phyloP scores from a whole-genome alignment of 1,140 invertebrate species.

The Aporrectodea caliginosa region DNA sequence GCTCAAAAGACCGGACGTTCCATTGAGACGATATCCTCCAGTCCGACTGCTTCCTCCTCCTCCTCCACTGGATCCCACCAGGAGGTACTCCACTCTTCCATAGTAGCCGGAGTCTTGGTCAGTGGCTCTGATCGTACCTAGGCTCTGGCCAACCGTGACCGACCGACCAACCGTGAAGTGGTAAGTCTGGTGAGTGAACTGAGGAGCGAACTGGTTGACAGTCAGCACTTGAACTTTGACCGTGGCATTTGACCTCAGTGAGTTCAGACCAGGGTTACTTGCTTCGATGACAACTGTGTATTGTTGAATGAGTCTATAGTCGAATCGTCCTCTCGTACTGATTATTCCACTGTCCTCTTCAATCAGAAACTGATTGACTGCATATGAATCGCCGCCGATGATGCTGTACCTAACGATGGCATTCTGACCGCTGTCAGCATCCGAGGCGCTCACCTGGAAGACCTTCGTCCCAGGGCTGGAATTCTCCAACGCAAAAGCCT shows the following conservation, averaged over 20 bases:
- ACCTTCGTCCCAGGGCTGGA: conserved; percentile 71
- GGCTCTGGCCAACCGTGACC: conserved; percentile 75
- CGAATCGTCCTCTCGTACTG: conserved; percentile 70
- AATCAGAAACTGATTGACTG: conserved; percentile 73
- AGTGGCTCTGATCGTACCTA: conserved; percentile 81
- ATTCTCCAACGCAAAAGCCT: conserved; percentile 56
- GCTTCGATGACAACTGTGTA: conserved; percentile 79
- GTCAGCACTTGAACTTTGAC: conserved; percentile 77
- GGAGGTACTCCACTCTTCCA: conserved; percentile 67
- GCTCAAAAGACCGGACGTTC: conserved; percentile 72
- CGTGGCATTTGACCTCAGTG: conserved; percentile 60
- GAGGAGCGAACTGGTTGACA: conserved; percentile 87
- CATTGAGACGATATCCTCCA: conserved; percentile 80
- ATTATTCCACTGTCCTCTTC: conserved; percentile 73
- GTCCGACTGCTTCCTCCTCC: conserved; percentile 90
- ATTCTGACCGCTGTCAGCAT: conserved; percentile 45
- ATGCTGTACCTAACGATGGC: conserved; percentile 45
- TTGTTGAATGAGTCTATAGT: conserved; percentile 77
- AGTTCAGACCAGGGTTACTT: conserved; percentile 75
- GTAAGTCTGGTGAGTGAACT: conserved; percentile 85
- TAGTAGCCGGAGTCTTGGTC: conserved; percentile 70
- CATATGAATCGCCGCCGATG: conserved; percentile 60
- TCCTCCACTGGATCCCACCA: conserved; percentile 55
- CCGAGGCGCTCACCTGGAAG: conserved; percentile 55
- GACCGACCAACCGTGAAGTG: conserved; percentile 91